Evolutionary conservation across 2,888 invertebrate genomes (phyloP).

Genomic region (Hedychridium roseum): DNA sequence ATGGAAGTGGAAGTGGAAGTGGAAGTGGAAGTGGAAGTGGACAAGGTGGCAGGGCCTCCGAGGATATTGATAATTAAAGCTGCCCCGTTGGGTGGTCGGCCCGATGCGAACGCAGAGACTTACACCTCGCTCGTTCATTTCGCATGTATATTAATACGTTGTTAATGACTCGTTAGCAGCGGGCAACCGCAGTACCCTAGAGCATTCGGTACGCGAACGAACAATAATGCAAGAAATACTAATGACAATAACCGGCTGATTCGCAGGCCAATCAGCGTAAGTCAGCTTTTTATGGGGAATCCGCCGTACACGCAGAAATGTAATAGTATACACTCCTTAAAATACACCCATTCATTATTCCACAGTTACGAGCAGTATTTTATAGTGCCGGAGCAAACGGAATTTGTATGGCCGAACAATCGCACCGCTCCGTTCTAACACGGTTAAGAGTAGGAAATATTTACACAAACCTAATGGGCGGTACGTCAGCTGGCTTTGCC

Average conservation of each 20-base stretch:
- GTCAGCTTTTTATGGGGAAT: conserved; percentile 24
- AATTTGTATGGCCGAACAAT: no score
- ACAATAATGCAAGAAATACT: conserved; percentile 20
- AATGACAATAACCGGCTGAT: conserved; percentile 17
- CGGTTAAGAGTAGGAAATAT: no score
- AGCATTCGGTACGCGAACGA: conserved; percentile 8
- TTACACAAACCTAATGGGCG: no score
- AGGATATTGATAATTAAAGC: conserved; percentile 25
- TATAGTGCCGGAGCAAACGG: no score
- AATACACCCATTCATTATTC: background rate
- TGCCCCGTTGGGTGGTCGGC: conserved; percentile 22
- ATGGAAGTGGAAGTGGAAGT: background rate
- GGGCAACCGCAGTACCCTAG: conserved; percentile 18
- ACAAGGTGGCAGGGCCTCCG: no score
- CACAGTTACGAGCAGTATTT: background rate
- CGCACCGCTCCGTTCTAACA: no score
- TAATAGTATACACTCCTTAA: no score
- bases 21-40: background rate
- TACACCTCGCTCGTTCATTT: conserved; percentile 21
- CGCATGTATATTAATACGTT: conserved; percentile 27
- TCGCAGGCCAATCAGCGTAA: conserved; percentile 24
- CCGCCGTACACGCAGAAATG: no score
- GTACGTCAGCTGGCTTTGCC: no score
- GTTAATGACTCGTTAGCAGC: conserved; percentile 27
- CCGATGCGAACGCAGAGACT: conserved; percentile 11